Conservation (phyloP, 2,888 invertebrate genomes). For the Erannis defoliaria region DNA sequence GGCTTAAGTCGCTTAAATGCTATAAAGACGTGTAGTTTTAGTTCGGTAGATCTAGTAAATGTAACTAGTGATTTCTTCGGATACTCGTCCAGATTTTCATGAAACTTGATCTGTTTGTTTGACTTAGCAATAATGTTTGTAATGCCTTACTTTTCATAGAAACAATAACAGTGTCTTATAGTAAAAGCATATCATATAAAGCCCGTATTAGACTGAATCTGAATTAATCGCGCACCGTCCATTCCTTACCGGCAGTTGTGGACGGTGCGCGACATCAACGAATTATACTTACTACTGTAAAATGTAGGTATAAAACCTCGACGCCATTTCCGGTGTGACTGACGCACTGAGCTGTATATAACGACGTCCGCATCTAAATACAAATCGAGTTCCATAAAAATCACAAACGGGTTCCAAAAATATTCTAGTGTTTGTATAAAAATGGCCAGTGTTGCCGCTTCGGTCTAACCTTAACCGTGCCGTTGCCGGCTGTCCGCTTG, state of each 20-base stretch:
- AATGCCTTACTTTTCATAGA: background rate
- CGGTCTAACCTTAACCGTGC: background rate
- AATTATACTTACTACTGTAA: no score
- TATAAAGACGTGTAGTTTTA: background rate
- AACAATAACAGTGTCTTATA: no score
- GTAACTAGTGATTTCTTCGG: background rate
- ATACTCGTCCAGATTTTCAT: background rate
- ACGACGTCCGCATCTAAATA: background rate
- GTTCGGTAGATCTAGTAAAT: background rate
- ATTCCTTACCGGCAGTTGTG: no score
- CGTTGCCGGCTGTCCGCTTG: background rate
- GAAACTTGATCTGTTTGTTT: background rate
- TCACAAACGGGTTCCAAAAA: background rate
- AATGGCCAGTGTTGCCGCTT: background rate
- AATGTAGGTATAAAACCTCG: no score
- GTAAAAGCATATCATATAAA: no score
- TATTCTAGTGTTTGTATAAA: background rate
- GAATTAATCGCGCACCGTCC: no score
- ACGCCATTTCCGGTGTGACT: no score
- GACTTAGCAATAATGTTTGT: background rate
- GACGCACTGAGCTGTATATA: no score
- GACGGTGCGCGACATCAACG: no score
- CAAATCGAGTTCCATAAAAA: background rate
- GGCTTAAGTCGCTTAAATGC: background rate
- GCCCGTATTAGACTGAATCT: no score